phyloP scores from a whole-genome alignment of 2,797 vertebrate species.

The Euthynnus affinis region DNA sequence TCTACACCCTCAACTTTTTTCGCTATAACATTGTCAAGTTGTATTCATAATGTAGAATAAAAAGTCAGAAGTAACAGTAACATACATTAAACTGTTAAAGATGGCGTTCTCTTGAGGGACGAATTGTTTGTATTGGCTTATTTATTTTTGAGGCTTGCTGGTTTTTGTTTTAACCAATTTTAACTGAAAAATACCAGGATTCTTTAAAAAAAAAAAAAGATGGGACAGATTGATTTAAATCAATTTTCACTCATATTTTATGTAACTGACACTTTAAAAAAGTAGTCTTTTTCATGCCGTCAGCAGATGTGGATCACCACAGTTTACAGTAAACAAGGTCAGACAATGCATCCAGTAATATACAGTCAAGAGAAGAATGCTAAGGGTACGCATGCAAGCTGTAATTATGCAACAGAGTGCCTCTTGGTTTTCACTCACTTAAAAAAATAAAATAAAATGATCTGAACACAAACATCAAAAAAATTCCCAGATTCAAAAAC shows the following conservation, averaged over 20 bases:
- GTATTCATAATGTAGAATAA: background rate
- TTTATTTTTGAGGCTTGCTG: background rate
- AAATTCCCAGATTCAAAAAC: background rate
- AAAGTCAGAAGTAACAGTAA: background rate
- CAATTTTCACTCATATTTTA: too few relatives aligned
- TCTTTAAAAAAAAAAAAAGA: background rate
- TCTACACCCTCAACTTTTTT: background rate
- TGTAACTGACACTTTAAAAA: background rate
- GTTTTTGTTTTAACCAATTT: background rate
- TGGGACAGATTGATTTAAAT: background rate
- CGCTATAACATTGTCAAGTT: too few relatives aligned
- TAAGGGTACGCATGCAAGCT: slow-evolving; percentile 16
- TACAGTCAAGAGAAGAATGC: slow-evolving; percentile 4
- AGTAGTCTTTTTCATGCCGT: slow-evolving; percentile 19
- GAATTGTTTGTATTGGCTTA: background rate
- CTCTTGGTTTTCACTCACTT: too few relatives aligned
- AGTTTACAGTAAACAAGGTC: slow-evolving; percentile 34
- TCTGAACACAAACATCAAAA: background rate
- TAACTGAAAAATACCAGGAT: background rate
- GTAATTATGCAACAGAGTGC: background rate
- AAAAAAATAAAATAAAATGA: background rate
- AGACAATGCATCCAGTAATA: slow-evolving; percentile 16
- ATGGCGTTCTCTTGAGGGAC: background rate
- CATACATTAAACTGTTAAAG: background rate
- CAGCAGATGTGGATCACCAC: background rate